phyloP scores from a whole-genome alignment of 2,888 invertebrate genomes.

The Cephonodes hylas region DNA sequence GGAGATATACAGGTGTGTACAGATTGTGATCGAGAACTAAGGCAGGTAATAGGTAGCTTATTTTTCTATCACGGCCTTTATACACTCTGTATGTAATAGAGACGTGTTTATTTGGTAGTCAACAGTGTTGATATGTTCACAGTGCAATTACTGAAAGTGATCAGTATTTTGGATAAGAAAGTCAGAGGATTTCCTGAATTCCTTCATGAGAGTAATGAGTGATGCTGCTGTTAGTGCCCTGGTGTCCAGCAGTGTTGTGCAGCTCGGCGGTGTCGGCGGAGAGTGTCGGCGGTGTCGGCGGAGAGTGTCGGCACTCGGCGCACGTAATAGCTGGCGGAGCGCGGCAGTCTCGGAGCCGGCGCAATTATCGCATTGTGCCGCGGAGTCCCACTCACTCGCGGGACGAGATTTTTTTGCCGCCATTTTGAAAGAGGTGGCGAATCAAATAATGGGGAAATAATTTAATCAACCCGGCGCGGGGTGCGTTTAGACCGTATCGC shows the following conservation, averaged over 20 bases:
- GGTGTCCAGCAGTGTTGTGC: not conserved
- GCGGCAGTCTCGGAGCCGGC: slow-evolving; percentile 1
- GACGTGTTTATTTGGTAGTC: too few relatives aligned
- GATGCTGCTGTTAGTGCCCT: not conserved
- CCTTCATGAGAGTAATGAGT: not conserved
- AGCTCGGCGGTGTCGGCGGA: not conserved
- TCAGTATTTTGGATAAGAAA: too few relatives aligned
- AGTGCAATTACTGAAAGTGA: too few relatives aligned
- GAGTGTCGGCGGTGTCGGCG: not conserved
- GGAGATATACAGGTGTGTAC: too few relatives aligned
- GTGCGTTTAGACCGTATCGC: slow-evolving; percentile 43
- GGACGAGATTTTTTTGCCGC: slow-evolving; percentile 57
- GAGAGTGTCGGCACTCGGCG: not conserved
- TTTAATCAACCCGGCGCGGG: slow-evolving; percentile 59
- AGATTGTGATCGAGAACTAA: too few relatives aligned
- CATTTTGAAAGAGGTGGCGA: slow-evolving; percentile 79
- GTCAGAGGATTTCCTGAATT: too few relatives aligned
- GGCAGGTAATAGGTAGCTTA: too few relatives aligned
- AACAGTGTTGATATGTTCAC: too few relatives aligned
- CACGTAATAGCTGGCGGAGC: not conserved
- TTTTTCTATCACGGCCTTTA: too few relatives aligned
- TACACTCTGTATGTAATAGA: too few relatives aligned
- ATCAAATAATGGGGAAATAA: slow-evolving; percentile 79
- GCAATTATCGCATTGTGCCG: slow-evolving; percentile 22
- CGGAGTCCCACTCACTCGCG: slow-evolving; percentile 31